These are phyloP conservation scores for Manacus vitellinus DNA, from an alignment of 2,113 vertebrate genomes.

Conservation along the genomic window DNA sequence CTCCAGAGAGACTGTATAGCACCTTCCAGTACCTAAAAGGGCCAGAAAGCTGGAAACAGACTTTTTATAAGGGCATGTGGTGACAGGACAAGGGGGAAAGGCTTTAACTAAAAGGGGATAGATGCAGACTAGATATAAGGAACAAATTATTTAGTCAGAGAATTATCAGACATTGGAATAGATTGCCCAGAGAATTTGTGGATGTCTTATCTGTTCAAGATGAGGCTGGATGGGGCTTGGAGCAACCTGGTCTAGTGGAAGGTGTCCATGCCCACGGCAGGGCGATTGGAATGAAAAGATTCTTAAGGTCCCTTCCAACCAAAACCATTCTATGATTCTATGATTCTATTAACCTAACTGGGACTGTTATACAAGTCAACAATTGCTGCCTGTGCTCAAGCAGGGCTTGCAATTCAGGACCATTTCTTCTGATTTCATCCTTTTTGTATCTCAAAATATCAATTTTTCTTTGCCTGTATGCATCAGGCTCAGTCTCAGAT, in stretches of 20 bases:
- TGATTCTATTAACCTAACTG: neutral
- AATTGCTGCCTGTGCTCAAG: neutral
- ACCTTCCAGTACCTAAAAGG: neutral
- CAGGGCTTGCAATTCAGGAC: neutral
- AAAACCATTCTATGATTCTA: neutral
- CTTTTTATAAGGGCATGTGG: accelerated
- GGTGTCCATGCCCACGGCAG: neutral
- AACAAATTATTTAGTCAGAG: neutral
- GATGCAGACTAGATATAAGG: neutral
- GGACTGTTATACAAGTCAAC: neutral
- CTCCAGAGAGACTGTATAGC: neutral
- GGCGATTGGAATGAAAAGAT: neutral
- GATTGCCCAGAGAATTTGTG: neutral
- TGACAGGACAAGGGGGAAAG: neutral
- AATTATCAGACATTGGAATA: neutral
- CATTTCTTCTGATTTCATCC: neutral
- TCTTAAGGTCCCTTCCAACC: neutral
- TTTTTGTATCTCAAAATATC: neutral
- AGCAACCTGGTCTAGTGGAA: neutral
- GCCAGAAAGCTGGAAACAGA: neutral
- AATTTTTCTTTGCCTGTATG: neutral
- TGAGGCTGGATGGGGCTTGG: neutral
- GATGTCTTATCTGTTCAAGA: neutral
- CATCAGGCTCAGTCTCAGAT: neutral
- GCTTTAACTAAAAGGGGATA: neutral